Percentiles rank a stretch among this genome's conserved stretches.
These are phyloP conservation scores for Nyctibius bracteatus DNA, from an alignment of 2,113 vertebrate genomes.

Conservation along the genomic window DNA sequence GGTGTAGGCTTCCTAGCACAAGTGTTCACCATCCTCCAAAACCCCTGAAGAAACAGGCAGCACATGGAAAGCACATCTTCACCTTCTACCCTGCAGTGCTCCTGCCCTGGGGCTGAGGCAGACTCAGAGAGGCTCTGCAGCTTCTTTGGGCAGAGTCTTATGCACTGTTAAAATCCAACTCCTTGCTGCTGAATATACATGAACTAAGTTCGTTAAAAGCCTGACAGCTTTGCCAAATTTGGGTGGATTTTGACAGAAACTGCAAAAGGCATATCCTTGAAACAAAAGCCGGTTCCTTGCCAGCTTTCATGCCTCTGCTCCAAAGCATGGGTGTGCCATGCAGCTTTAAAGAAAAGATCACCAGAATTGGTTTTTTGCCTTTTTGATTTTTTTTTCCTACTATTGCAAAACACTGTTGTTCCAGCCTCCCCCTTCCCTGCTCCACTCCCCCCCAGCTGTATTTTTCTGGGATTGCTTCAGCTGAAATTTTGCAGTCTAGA, in stretches of 20 bases:
- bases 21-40: not conserved
- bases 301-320: not conserved
- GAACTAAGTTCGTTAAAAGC: not conserved
- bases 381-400: not conserved
- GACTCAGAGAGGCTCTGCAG: not conserved
- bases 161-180: accelerated
- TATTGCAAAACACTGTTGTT: not conserved
- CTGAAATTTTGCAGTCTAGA: not conserved
- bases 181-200: not conserved
- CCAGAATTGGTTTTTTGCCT: not conserved
- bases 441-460: not conserved
- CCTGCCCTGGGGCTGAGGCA: accelerated
- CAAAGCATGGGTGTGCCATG: not conserved
- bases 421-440: not conserved
- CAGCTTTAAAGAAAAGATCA: not conserved
- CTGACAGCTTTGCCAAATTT: not conserved
- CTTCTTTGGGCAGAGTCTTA: not conserved
- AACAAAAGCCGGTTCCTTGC: not conserved
- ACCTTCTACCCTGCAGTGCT: not conserved
- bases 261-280: not conserved
- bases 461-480: not conserved
- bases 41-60: not conserved
- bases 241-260: not conserved
- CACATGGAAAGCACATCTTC: accelerated
- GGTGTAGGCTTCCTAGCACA: not conserved